Evolutionary conservation across 2,888 invertebrate species (phyloP), one percentile per base, ranked within the genome.

Genomic region (Oligia strigilis): DNA sequence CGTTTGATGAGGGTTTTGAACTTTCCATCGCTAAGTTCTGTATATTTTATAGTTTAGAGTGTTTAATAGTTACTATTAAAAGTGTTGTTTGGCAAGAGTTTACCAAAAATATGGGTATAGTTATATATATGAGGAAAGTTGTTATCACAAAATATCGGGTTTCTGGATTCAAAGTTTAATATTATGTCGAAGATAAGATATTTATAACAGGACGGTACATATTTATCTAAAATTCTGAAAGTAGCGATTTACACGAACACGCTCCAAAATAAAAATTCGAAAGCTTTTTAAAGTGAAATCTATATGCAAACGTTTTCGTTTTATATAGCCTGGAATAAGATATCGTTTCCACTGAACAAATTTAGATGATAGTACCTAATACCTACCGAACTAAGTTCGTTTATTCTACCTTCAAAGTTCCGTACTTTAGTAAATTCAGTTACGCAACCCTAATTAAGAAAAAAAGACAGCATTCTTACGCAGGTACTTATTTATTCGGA

Each of bases 401-500:
- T 85, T 87, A 88, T 88, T 89, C 83, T 69, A 69, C 81, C 85
- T 86, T 75, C 80, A 71, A 83, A 82, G 80, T 86, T 82, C 85
- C 84, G 79, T 87, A 86, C 82, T 85, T 84, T 71, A 84, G 84
- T 75, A 87, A 88, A 92, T 91, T 91, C 81, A 86, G 88, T 91
- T 87, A 89, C 83, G 86, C 49, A 78, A 83, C 83, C 88, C 89
- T 91, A 89, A 92, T 92, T 91, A 91, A 90, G 88, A 89, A 87
- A 89, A 82, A 88, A 91, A 86, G 88, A 90, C 87, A 88, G 82
- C 83, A 79, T 88, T 83, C 72, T 89, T 84, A 83, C 84, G 74
- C 85, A 87, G 88, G 88, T 87, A 89, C 85, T 86, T 83, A 86
- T 89, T 89, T 85, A 86, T 89, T 90, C 89, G 76, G 75, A 89